Evolutionary conservation across 2,113 vertebrate genomes (phyloP), one percentile per base, ranked within the genome.

Genomic region (Dipodomys stephensi): DNA sequence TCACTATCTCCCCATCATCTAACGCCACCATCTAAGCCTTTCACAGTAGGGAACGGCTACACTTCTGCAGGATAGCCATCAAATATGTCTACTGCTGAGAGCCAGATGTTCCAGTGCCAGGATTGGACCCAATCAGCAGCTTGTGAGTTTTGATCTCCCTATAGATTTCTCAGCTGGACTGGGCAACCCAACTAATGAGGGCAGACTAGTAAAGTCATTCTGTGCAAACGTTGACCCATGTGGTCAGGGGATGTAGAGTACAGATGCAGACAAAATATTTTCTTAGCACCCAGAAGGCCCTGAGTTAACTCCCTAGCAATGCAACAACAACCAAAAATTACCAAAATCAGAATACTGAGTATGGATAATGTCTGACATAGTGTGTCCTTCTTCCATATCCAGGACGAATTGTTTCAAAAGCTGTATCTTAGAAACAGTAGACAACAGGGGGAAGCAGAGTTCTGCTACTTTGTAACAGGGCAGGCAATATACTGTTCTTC

Each of bases 31-130:
- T 19, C 49, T n/a, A 13, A 12, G 23, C 11, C 4, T 81, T 46
- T 44, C 4, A 64, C 1, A 4, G 19, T 27, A 7, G 4, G 3
- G 39, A 77, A 13, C 39, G 27, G 57, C 0, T 0, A 30, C 23
- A 6, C 13, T 19, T 12, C 23, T 27, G 18, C 2, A 76, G 39
- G 6, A n/a, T 15, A 3, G 6, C 53, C 25, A 23, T 13, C n/a
- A 27, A 27, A 13, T 5, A 68, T 0, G 20, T 15, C n/a, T 30
- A 9, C 13, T 16, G 20, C n/a, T 18, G 1, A 32, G 0, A 6
- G 6, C 0, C 53, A 19, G 27, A 22, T 25, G 9, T 20, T 9
- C 4, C 16, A 15, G 30, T 1, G 7, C 13, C 18, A 25, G 25
- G 4, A 5, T 23, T 69, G 53, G 6, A 2, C 19, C 13, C 9